Percentiles rank a stretch among this genome's conserved stretches.
Evolutionary conservation across 2,888 invertebrate genomes (phyloP).

Genomic region (Pyrocoelia pectoralis): DNA sequence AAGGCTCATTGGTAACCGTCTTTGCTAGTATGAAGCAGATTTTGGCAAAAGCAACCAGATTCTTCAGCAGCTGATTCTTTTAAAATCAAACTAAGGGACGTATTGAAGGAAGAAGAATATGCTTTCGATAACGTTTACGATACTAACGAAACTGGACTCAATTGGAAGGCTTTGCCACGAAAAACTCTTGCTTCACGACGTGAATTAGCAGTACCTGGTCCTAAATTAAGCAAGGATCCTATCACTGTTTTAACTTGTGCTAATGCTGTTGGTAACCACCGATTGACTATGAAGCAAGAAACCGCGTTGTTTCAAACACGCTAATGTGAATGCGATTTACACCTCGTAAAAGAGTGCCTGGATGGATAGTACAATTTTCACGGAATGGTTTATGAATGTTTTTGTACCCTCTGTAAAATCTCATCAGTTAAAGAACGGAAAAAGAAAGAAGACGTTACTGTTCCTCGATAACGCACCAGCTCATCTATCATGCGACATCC

Average conservation of each 20-base stretch:
- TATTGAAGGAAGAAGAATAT: not conserved
- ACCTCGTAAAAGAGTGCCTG: constrained; percentile 8
- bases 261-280: not conserved
- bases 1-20: too few species aligned
- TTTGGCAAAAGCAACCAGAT: too few species aligned
- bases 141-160: not conserved
- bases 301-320: not conserved
- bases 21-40: too few species aligned
- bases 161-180: constrained; percentile 2
- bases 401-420: not conserved
- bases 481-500: too few species aligned
- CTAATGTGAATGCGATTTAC: not conserved
- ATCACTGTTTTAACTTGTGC: not conserved
- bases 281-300: not conserved
- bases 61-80: constrained; percentile 19
- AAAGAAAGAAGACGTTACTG: not conserved
- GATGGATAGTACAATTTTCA: constrained; percentile 8
- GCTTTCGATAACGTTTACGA: not conserved
- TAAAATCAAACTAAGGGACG: not conserved
- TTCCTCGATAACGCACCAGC: not conserved
- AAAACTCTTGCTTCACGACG: not conserved
- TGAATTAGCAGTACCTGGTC: constrained; percentile 7
- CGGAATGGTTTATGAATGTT: not conserved
- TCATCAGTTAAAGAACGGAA: constrained; percentile 9
- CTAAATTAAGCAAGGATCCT: constrained; percentile 10